Base-by-base conservation (phyloP, 2,888 invertebrate genomes). In the Tipula confusa region DNA sequence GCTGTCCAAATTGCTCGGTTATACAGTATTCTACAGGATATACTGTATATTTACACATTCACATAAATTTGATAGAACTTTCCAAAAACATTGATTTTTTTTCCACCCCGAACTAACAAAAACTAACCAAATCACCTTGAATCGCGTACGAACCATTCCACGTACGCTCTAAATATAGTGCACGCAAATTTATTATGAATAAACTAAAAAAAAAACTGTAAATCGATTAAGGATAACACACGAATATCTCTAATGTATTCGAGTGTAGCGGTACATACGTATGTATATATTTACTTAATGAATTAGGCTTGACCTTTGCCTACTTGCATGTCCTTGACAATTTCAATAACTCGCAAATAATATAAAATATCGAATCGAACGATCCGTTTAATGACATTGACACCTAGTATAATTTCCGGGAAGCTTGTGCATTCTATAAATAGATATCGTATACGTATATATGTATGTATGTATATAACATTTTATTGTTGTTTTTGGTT, bases 171-270 rank as follows among this genome's bases (percentile, higher is more conserved):
- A 43, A 6, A 15, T 43, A 15, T 43, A 43, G 43, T 43, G 7
- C 64, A 64, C 64, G 64, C 64, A 64, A 64, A 64, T 64, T 64
- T 64, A 64, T 64, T 9, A 64, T 24, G 64, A 24, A 64, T 7
- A 18, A 64, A n/a, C n/a, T n/a, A n/a, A n/a, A 48, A 38, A 2
- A 48, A 64, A 64, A 64, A 64, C 24, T 64, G 64, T 64, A 64
- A 64, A 64, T 64, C 64, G 64, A 64, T 64, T 64, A 64, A 64
- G 64, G 64, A 64, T 24, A 64, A 64, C 64, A 64, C 64, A 64
- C 64, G 64, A 43, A 64, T 64, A 64, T 24, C 64, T 24, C 24
- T 64, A 64, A 64, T 64, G 24, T 64, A 9, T n/a, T n/a, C 9
- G 18, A 24, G 24, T 64, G 18, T 24, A n/a, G n/a, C n/a, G 38